Percentiles rank a stretch among this genome's conserved stretches.
These are phyloP conservation scores for Cremastinae sp. DNA, from an alignment of 2,888 invertebrate species.

Conservation along the genomic window DNA sequence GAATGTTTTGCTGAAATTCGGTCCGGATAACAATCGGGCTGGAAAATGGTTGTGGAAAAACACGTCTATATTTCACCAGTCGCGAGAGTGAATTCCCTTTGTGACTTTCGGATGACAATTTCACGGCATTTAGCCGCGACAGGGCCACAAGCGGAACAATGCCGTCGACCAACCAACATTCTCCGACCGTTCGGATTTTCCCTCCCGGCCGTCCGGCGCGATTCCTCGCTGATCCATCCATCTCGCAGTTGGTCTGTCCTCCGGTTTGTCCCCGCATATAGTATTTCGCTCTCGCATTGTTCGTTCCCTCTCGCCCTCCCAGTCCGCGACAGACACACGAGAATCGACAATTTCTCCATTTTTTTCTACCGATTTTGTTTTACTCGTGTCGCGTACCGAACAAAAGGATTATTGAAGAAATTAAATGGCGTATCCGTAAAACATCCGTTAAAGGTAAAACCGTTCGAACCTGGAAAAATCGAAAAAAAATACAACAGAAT, in stretches of 20 bases:
- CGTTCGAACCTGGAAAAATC: conserved; percentile 58
- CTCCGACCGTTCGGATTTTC: conserved; percentile 47
- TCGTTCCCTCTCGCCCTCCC: conserved; percentile 56
- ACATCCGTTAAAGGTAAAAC: conserved; percentile 56
- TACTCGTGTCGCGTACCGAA: conserved; percentile 49
- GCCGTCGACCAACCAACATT: conserved; percentile 60
- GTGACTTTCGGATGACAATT: conserved; percentile 79
- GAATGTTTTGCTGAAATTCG: conserved; percentile 62
- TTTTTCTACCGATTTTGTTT: conserved; percentile 66
- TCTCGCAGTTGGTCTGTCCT: conserved; percentile 60
- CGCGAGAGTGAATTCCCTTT: conserved; percentile 76
- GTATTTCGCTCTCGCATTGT: conserved; percentile 53
- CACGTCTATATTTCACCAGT: conserved; percentile 76
- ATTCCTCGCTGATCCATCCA: conserved; percentile 45
- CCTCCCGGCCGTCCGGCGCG: conserved; percentile 42
- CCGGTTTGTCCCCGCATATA: conserved; percentile 53
- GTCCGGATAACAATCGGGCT: conserved; percentile 74
- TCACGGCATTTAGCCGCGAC: conserved; percentile 78
- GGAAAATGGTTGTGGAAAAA: conserved; percentile 74
- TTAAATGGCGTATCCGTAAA: conserved; percentile 72
- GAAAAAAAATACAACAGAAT: conserved; percentile 29
- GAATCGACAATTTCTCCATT: conserved; percentile 33
- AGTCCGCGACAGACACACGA: conserved; percentile 36
- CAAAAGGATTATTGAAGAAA: conserved; percentile 78
- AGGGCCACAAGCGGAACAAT: conserved; percentile 73